Evolutionary conservation across 1,140 invertebrate genomes (phyloP), one percentile per base, ranked within the genome.

Genomic region (Leptonema lineaticorne): DNA sequence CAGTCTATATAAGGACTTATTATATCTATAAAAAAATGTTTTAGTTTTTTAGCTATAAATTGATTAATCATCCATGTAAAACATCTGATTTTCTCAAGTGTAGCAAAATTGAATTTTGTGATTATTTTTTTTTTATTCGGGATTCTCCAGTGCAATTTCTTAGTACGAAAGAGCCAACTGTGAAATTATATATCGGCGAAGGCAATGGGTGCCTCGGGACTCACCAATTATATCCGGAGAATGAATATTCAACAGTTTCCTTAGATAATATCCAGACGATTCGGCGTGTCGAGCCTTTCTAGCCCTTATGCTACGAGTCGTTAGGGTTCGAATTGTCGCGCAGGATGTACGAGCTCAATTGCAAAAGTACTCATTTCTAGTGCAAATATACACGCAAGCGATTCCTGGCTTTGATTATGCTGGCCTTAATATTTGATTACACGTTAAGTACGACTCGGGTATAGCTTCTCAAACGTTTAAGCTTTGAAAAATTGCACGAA

Each of bases 201-300:
- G 50, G 62, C 41, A 64, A 64, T 26, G 37, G 50, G 62, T 16
- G 62, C 62, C 62, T 27, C 29, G 46, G 62, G 62, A 28, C 62
- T 16, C 62, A 26, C 27, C 62, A 64, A 64, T 64, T 64, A 64
- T 64, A 37, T 30, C 24, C 16, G 20, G 30, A 45, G 62, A 27
- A 64, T 64, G 62, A 64, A 64, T 64, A 64, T 64, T 64, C 62
- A 64, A 37, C 62, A 46, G 62, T 45, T 64, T 50, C 62, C 62
- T 45, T 50, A 37, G 62, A 64, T 64, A 53, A 53, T 53, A 53
- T 53, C 50, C 50, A 41, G 37, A 14, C 37, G 9, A 16, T 14
- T 53, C 2, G 11, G 50, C 20, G 5, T 3, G 8, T 53, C 20
- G 22, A 53, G n/a, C 37, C 4, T 3, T 45, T 11, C 24, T 53